Evolutionary conservation across 2,888 invertebrate species (phyloP).

Genomic region (Stenichneumon culpator): DNA sequence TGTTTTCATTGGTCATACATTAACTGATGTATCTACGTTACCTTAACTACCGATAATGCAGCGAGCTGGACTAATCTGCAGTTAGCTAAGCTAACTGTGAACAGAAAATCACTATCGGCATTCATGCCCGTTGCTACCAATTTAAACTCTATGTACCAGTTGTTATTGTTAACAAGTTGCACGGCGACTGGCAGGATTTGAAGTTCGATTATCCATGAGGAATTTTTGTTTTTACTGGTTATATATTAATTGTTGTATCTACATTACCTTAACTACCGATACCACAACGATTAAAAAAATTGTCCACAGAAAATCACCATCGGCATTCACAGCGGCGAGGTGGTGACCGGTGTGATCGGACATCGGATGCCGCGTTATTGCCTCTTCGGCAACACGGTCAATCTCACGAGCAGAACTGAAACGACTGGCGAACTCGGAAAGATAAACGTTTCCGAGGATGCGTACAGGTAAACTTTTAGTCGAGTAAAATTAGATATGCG

Average conservation of each 20-base stretch:
- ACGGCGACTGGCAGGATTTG: background rate
- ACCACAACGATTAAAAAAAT: no score
- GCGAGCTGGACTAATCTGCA: no score
- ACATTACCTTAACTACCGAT: no score
- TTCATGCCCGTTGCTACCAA: constrained; percentile 86
- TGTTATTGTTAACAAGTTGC: background rate
- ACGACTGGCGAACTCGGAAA: constrained; percentile 95
- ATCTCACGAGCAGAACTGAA: constrained; percentile 96
- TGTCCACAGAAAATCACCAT: constrained; percentile 93
- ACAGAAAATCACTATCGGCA: constrained; percentile 96
- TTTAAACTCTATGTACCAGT: constrained; percentile 7
- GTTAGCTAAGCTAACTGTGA: background rate
- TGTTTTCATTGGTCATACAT: background rate
- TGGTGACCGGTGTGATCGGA: constrained; percentile 97
- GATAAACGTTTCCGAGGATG: constrained; percentile 96
- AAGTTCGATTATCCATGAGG: background rate
- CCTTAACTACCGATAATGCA: no score
- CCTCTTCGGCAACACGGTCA: constrained; percentile 97
- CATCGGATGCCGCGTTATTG: constrained; percentile 97
- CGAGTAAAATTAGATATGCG: background rate
- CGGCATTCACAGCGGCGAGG: constrained; percentile 97
- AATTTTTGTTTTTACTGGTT: background rate
- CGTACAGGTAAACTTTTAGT: constrained; percentile 90
- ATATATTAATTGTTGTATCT: background rate
- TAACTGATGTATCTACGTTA: background rate